Conservation (phyloP, 2,888 invertebrate genomes). For the Augiades crinisus region DNA sequence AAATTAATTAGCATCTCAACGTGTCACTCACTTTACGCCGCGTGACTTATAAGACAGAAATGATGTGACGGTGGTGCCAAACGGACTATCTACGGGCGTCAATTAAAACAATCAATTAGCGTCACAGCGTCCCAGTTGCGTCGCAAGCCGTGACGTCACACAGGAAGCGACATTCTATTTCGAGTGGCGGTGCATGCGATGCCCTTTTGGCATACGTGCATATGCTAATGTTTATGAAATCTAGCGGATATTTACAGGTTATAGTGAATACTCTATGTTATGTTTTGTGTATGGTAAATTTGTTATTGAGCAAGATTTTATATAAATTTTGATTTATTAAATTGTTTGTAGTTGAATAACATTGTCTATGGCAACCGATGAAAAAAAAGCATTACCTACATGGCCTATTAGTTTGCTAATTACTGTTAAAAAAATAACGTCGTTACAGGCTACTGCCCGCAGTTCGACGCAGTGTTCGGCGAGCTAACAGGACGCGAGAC, state of each 20-base stretch:
- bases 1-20: too few species aligned
- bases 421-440: too few species aligned
- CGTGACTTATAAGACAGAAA: not conserved
- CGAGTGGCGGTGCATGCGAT: conserved; percentile 20
- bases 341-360: too few species aligned
- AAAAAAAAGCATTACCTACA: too few species aligned
- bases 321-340: too few species aligned
- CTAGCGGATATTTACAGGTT: conserved; percentile 80
- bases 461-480: conserved; percentile 87
- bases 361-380: too few species aligned
- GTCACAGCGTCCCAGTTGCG: conserved; percentile 1
- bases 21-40: too few species aligned
- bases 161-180: conserved; percentile 36
- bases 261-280: too few species aligned
- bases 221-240: conserved; percentile 2
- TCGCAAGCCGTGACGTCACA: conserved; percentile 27
- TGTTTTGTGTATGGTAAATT: too few species aligned
- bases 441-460: conserved; percentile 85
- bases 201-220: conserved; percentile 22
- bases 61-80: not conserved
- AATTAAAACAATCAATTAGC: conserved; percentile 9
- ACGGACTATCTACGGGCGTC: too few species aligned
- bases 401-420: too few species aligned
- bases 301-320: too few species aligned
- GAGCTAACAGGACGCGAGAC: conserved; percentile 87